These are phyloP conservation scores for Cantharis rufa DNA, from an alignment of 2,888 invertebrate genomes.

Conservation along the genomic window DNA sequence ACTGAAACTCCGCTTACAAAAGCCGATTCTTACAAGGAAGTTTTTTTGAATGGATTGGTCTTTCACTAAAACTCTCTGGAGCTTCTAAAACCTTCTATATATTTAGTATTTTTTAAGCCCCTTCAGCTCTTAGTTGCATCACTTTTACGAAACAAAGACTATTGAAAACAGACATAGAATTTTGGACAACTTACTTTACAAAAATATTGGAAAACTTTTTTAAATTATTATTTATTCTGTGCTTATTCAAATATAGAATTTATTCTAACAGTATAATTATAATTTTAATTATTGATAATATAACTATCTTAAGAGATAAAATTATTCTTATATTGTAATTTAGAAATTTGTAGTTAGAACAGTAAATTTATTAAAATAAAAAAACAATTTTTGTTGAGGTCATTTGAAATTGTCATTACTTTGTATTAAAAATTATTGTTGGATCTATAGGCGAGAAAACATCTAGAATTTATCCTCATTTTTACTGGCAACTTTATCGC, in stretches of 20 bases:
- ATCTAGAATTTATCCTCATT: conserved; percentile 49
- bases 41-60: neutral
- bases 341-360: neutral
- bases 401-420: conserved; percentile 14
- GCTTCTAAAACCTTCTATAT: neutral
- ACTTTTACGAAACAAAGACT: neutral
- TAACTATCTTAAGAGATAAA: neutral
- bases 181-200: neutral
- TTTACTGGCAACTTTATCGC: conserved; percentile 51
- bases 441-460: conserved; percentile 37
- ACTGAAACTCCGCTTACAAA: neutral
- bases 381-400: neutral
- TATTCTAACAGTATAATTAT: neutral
- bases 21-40: neutral
- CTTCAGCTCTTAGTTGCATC: neutral
- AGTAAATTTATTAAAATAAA: neutral
- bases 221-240: neutral
- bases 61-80: neutral
- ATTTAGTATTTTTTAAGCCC: neutral
- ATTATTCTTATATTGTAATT: neutral
- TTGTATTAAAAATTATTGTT: conserved; percentile 33
- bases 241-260: too few relatives aligned
- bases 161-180: neutral
- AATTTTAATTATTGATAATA: neutral
- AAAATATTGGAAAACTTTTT: neutral